Conservation (phyloP, 2,113 vertebrate species). For the Eira barbara region DNA sequence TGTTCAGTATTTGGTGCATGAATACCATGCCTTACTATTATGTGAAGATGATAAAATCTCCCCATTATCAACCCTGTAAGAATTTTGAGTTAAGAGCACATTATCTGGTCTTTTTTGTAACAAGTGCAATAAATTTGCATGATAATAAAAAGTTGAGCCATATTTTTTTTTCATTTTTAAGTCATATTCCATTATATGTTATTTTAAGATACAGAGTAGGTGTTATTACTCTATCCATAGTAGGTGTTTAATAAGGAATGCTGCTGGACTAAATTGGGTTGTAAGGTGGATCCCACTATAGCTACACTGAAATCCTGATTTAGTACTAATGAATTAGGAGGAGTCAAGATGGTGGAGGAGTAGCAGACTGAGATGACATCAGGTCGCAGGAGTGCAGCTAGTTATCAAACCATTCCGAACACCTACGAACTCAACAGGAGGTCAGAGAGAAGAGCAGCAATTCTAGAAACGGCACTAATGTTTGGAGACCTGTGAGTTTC, state of each 20-base stretch:
- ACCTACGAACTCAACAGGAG: too few species aligned
- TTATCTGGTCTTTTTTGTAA: not conserved
- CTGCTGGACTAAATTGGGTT: not conserved
- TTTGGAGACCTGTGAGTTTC: not conserved
- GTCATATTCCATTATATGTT: not conserved
- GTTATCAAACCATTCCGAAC: too few species aligned
- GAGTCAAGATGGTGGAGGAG: too few species aligned
- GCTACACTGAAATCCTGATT: not conserved
- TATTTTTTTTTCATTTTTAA: not conserved
- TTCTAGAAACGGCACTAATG: not conserved
- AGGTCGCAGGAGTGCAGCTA: too few species aligned
- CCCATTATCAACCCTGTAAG: not conserved
- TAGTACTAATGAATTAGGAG: not conserved
- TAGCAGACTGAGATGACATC: too few species aligned
- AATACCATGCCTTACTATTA: not conserved
- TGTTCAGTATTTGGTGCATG: not conserved
- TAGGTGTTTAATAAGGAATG: not conserved
- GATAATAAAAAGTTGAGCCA: not conserved
- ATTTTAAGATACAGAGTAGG: not conserved
- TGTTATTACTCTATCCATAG: not conserved
- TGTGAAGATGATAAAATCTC: not conserved
- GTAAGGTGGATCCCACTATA: not conserved
- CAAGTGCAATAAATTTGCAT: not conserved
- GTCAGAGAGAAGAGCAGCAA: too few species aligned
- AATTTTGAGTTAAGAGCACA: not conserved